Base-by-base conservation (phyloP, 1,140 invertebrate species). In the Cyclina sinensis region DNA sequence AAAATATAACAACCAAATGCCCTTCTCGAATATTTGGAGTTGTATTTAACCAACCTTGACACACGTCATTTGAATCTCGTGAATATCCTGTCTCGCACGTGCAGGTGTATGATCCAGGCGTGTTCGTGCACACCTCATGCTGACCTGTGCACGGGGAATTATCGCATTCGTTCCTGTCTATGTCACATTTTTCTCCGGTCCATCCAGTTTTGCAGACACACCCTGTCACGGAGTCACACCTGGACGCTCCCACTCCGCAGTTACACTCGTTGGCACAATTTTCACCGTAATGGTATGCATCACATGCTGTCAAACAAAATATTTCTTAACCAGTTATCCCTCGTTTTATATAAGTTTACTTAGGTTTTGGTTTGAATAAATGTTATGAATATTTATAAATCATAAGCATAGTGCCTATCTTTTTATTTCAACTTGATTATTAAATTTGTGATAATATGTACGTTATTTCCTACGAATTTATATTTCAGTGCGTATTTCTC, bases 141-240 rank as follows among this genome's bases (percentile, higher is more conserved):
- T 0, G 43, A 27, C 30, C 86, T n/a, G 35, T 74, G 78, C 21
- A 79, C 48, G 24, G 74, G 21, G 85, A 24, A 9, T n/a, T 21
- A 27, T 48, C 92, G 24, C 83, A 93, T 74, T 90, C 91, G 65
- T 91, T 70, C 5, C 91, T 78, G 43, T 91, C 88, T 0, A 27
- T 78, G 35, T 90, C 86, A 85, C 92, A 93, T 32, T 87, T 70
- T 0, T 11, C 24, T 12, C 90, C 91, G 0, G 86, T 88, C 91
- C 91, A 92, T 30, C 91, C 91, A 0, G 27, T n/a, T 32, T 87
- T 51, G 85, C 91, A 92, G 27, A 89, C 39, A 74, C 91, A 92
- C 0, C 91, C 91, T 16, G n/a, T 32, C 1, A 89, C 81, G 24
- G 80, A 32, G 57, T 91, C 59, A 43, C 91, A 92, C 7, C 39